Evolutionary conservation across 2,113 vertebrate species (phyloP).

Genomic region (Galbula dea): DNA sequence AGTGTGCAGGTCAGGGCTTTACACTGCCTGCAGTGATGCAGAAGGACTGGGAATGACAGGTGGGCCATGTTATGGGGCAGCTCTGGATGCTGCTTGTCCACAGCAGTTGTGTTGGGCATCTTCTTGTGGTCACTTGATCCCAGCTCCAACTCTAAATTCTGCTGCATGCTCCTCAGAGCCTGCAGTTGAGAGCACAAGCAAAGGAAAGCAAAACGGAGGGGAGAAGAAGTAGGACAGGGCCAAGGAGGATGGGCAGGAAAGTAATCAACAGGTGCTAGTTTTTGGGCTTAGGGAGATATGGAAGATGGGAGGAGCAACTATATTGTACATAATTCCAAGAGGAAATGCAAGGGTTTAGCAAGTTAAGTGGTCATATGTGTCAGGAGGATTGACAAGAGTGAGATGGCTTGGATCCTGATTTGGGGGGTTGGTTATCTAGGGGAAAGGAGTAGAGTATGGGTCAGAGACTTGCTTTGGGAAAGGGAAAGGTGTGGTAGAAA

Average conservation of each 20-base stretch:
- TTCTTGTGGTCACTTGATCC: neutral
- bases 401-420: neutral
- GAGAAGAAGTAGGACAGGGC: neutral
- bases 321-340: accelerated
- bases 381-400: neutral
- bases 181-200: accelerated
- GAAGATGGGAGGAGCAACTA: neutral
- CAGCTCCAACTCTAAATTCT: neutral
- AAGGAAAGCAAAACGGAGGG: accelerated
- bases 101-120: neutral
- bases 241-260: neutral
- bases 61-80: accelerated
- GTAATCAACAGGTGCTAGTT: neutral
- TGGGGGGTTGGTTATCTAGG: neutral
- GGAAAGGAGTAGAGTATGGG: neutral
- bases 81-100: neutral
- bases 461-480: neutral
- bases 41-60: accelerated
- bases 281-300: neutral
- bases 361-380: neutral
- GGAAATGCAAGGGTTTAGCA: neutral
- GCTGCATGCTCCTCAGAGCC: neutral
- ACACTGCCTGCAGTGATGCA: accelerated
- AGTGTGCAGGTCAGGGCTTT: neutral
- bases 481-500: neutral